Evolutionary conservation across 2,797 vertebrate genomes (phyloP), one percentile per base, ranked within the genome.

Genomic region (Anniella stebbinsi): DNA sequence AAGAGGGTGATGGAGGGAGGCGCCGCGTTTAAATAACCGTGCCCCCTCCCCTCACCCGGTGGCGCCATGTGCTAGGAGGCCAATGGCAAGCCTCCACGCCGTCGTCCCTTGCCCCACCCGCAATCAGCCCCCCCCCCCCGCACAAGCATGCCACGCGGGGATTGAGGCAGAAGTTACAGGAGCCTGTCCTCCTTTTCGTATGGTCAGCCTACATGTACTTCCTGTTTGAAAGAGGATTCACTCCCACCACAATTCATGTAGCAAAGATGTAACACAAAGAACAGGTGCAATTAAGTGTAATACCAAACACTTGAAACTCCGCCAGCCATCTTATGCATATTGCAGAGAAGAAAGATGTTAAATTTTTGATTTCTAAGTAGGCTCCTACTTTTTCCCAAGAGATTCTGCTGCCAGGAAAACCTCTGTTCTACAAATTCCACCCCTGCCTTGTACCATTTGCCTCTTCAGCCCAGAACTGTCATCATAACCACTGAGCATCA

Each of bases 401-500:
- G 33, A 72, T 51, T 86, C 86, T 63, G 51, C 45, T 75, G 1
- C 57, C 77, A 66, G 45, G 88, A 23, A 90, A 57, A 10, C 23
- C 73, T 48, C 51, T 86, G 76, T 87, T 76, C 41, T 83, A 1
- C 66, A 87, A 41, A n/a, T 54, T 30, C 72, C 63, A n/a, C 73
- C 36, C 90, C 38, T 91, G 75, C 80, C 41, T 82, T 80, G 0
- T 38, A 63, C 30, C 0, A 0, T 83, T 90, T 84, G 72, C 23
- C 66, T 93, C 77, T 33, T 36, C 30, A 87, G 30, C 33, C 87
- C 38, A 88, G 72, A n/a, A 28, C 41, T 90, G 88, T 69, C 89
- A 72, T 48, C 88, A 33, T 89, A 86, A 86, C 80, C 84, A 90
- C 60, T 69, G 69, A 86, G 51, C 84, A 83, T 83, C 60, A 92